These are phyloP conservation scores for Lytechinus variegatus DNA, from an alignment of 35 echinoderm and acorn worm species.

Conservation along the genomic window DNA sequence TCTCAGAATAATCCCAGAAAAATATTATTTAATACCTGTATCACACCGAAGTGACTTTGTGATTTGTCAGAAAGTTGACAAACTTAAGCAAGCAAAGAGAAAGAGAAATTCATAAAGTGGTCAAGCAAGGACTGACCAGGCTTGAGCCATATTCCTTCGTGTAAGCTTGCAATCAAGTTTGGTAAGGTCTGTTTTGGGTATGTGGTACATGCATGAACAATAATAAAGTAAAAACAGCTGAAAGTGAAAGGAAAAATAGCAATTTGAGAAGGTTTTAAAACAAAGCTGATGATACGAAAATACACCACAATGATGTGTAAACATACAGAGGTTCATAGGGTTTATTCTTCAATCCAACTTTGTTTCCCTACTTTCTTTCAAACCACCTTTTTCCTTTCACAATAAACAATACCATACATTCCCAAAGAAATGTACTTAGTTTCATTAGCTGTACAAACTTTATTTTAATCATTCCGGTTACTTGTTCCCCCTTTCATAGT, in stretches of 20 bases:
- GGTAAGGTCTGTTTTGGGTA: no score
- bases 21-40: no score
- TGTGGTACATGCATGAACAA: no score
- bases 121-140: no score
- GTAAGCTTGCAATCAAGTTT: no score
- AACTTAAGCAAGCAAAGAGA: no score
- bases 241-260: background rate
- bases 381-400: background rate
- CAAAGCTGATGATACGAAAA: constrained; percentile 3
- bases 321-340: background rate
- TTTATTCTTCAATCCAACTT: background rate
- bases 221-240: background rate
- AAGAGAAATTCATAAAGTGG: no score
- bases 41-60: no score
- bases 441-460: background rate
- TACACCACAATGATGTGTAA: background rate
- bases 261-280: background rate
- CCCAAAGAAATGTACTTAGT: background rate
- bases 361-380: background rate
- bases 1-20: background rate
- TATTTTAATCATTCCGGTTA: background rate
- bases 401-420: background rate
- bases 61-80: no score
- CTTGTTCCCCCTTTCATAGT: background rate
- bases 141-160: no score